These are phyloP conservation scores for Leucosticte australis DNA, from an alignment of 2,113 vertebrate genomes.

Conservation along the genomic window DNA sequence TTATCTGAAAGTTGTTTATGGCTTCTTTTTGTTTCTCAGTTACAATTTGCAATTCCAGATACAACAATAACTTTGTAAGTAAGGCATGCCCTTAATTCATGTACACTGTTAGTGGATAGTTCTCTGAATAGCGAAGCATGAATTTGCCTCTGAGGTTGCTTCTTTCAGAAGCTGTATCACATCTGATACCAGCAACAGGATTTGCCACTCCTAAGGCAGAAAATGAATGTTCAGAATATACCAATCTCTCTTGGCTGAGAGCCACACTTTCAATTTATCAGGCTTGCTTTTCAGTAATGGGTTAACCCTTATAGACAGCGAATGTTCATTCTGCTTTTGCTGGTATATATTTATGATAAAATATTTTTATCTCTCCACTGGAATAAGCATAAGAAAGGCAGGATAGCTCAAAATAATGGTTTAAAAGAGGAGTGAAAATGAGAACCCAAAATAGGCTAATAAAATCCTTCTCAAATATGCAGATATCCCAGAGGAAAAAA, in stretches of 20 bases:
- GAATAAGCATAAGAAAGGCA: conserved; percentile 26
- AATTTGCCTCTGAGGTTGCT: conserved; percentile 40
- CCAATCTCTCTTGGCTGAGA: conserved; percentile 10
- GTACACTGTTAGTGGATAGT: neutral
- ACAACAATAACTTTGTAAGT: neutral
- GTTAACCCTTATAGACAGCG: conserved; percentile 49
- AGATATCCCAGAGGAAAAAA: neutral
- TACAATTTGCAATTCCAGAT: neutral
- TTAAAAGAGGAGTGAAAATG: neutral
- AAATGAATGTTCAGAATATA: conserved; percentile 23
- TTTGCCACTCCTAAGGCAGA: conserved; percentile 23
- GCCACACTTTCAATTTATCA: conserved; percentile 57
- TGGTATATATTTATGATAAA: conserved; percentile 40
- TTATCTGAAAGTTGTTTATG: neutral
- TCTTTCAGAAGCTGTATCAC: conserved; percentile 9
- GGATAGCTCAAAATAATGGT: conserved; percentile 27
- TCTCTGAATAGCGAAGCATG: neutral
- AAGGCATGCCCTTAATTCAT: conserved; percentile 25
- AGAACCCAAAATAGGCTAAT: neutral
- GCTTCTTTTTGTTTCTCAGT: neutral
- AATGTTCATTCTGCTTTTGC: conserved; percentile 29
- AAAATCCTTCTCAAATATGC: neutral
- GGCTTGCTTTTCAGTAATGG: conserved; percentile 54
- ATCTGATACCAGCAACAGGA: conserved; percentile 4
- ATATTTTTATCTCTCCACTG: conserved; percentile 46